Conservation (phyloP, 2,888 invertebrate genomes). For the Rotaria macrura region DNA sequence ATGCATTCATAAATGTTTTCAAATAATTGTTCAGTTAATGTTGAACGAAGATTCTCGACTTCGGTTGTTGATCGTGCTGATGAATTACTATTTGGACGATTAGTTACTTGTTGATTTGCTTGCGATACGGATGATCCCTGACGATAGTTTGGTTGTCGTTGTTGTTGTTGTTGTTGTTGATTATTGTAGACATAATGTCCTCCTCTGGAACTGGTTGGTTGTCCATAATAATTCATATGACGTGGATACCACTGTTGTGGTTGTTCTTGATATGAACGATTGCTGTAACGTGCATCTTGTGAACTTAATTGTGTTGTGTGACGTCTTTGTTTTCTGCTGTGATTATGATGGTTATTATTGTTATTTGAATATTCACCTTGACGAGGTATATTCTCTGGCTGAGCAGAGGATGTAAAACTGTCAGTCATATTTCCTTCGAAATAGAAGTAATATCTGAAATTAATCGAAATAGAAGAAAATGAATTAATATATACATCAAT, state of each 20-base stretch:
- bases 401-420: background rate
- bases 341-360: background rate
- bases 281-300: background rate
- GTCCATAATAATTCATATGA: background rate
- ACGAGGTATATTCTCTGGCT: background rate
- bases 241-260: background rate
- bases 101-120: background rate
- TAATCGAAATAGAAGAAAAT: too few species aligned
- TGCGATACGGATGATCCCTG: background rate
- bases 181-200: background rate
- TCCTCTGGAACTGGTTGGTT: background rate
- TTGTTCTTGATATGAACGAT: background rate
- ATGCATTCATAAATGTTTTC: constrained; percentile 76
- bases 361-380: background rate
- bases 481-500: too few species aligned
- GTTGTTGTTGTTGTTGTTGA: background rate
- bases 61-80: background rate
- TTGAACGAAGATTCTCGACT: constrained; percentile 24
- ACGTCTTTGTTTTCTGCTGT: background rate
- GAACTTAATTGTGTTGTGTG: background rate
- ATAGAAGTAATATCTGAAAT: background rate
- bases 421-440: background rate
- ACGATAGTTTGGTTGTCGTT: background rate
- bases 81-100: background rate
- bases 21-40: constrained; percentile 68